Evolutionary conservation across 2,888 invertebrate genomes (phyloP), one percentile per base, ranked within the genome.

Genomic region (Monochamus alternatus): DNA sequence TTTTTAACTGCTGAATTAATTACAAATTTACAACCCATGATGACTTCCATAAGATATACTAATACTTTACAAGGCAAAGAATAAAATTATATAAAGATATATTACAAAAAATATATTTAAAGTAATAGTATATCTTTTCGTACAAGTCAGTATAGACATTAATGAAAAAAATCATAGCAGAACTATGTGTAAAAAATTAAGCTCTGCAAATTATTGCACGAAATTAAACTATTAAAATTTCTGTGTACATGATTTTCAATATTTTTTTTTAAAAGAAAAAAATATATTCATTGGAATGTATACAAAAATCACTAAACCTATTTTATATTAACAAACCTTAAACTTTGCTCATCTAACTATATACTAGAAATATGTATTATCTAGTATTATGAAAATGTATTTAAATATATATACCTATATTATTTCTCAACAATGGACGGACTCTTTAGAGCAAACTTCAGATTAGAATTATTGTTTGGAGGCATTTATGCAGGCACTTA

Each of bases 341-440:
- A 62, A 14, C 68, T 58, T 44, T 38, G 44, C 71, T 70, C 38
- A 14, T 55, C 65, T 73, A 68, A 62, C 47, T 64, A 72, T 60
- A 51, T 55, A 22, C 59, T 32, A 62, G 69, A 67, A 78, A 58
- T 60, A 60, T 22, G 22, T 14, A 59, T 59, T 75, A 60, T 64
- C 68, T 66, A 72, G 63, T 38, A 70, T 68, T 67, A 74, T 12
- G 14, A 47, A 67, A 63, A 76, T 43, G 64, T 74, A 75, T 64
- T 73, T 74, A 78, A 74, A 73, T 75, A 76, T 47, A 63, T 70
- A 78, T 63, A 65, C 68, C 44, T 66, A 78, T 78, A 78, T 79
- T 73, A 79, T 69, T 79, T 76, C 75, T 78, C 78, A 80, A 82
- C 82, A 82, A 83, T 84, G 84, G 84, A 84, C 84, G 84, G 84